Evolutionary conservation across 1,140 invertebrate species (phyloP).

Genomic region (Halesus radiatus): DNA sequence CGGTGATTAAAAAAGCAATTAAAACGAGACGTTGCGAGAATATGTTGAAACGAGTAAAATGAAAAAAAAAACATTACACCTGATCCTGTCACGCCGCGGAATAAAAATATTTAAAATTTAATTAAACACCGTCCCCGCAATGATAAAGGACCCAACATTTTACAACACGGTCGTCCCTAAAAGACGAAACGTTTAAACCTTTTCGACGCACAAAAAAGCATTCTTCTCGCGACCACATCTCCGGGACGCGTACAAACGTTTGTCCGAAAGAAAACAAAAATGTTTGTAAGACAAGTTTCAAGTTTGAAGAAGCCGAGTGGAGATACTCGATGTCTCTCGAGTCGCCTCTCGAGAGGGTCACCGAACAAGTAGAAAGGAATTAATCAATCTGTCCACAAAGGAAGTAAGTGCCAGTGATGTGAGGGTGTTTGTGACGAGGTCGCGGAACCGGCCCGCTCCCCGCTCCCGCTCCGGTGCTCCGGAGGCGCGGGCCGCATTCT

Average conservation of each 20-base stretch:
- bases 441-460: no score
- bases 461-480: not conserved
- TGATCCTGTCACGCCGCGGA: slow-evolving; percentile 12
- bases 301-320: slow-evolving; percentile 15
- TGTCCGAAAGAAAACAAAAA: slow-evolving; percentile 34
- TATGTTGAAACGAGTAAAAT: no score
- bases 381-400: not conserved
- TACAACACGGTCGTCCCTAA: slow-evolving; percentile 16
- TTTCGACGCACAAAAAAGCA: slow-evolving; percentile 16
- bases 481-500: slow-evolving; percentile 47
- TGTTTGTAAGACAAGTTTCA: slow-evolving; percentile 35
- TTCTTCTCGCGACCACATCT: slow-evolving; percentile 24
- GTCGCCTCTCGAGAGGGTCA: not conserved
- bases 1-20: no score
- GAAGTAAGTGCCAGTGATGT: not conserved
- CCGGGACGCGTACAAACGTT: slow-evolving; percentile 13
- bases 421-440: not conserved
- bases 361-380: slow-evolving; percentile 4
- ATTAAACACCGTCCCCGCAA: slow-evolving; percentile 18
- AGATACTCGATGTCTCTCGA: slow-evolving; percentile 21
- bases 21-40: no score
- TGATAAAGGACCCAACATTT: slow-evolving; percentile 23
- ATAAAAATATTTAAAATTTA: slow-evolving; percentile 31
- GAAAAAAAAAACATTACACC: not conserved
- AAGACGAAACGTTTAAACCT: slow-evolving; percentile 33